phyloP scores from a whole-genome alignment of 2,888 invertebrate genomes.

The Nymphalis urticae region DNA sequence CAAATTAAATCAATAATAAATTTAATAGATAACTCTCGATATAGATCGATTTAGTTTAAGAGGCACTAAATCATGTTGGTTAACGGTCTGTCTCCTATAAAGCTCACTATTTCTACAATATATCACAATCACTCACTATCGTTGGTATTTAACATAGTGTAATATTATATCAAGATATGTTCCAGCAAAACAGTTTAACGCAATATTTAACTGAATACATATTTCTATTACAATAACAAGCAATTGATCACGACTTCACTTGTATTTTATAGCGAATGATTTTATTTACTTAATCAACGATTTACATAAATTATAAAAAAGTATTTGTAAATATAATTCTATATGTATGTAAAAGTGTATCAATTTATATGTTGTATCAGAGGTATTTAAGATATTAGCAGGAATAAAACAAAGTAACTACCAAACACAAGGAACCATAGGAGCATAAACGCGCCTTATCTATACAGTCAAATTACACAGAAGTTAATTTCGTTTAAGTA shows the following conservation, averaged over 20 bases:
- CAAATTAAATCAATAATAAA: constrained; percentile 22
- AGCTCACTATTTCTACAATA: constrained; percentile 27
- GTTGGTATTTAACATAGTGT: constrained; percentile 25
- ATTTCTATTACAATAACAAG: background rate
- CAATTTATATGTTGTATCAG: too few species aligned
- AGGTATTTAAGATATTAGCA: too few species aligned
- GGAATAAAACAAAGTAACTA: too few species aligned
- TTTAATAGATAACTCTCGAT: constrained; percentile 25
- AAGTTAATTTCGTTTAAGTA: too few species aligned
- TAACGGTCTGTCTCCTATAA: constrained; percentile 25
- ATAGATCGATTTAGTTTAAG: constrained; percentile 28
- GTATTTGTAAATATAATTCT: too few species aligned
- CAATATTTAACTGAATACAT: background rate
- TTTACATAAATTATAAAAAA: too few species aligned
- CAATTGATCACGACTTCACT: background rate
- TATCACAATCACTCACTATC: constrained; percentile 30
- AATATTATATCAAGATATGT: constrained; percentile 19
- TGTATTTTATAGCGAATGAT: too few species aligned
- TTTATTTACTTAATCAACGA: too few species aligned
- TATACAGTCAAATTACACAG: too few species aligned
- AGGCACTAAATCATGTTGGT: constrained; percentile 26
- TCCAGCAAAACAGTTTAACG: constrained; percentile 1
- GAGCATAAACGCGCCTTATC: too few species aligned
- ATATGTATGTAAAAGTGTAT: too few species aligned
- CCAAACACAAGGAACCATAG: too few species aligned